These are phyloP conservation scores for Nesometra sesokonis DNA, from an alignment of 35 echinoderm and acorn worm species.

Conservation along the genomic window DNA sequence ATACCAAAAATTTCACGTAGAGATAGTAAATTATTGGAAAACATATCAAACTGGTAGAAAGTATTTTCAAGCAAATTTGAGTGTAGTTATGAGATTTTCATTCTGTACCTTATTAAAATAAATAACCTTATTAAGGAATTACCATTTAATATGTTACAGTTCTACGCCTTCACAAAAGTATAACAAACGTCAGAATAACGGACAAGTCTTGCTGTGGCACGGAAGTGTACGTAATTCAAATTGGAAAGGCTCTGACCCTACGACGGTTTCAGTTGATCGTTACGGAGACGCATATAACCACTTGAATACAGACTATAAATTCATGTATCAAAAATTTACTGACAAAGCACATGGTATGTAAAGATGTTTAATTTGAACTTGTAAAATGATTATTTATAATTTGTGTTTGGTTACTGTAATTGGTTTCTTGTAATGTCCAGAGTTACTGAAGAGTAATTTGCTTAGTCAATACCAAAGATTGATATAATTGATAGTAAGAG, in stretches of 20 bases:
- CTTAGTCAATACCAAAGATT: too few species aligned
- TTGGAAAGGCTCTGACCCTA: conserved; percentile 50
- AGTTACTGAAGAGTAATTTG: too few species aligned
- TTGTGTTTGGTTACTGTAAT: too few species aligned
- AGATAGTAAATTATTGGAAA: too few species aligned
- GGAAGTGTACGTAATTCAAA: conserved; percentile 21
- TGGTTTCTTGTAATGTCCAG: too few species aligned
- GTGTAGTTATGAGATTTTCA: neutral
- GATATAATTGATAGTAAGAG: too few species aligned
- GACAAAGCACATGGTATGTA: conserved; percentile 69
- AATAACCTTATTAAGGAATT: neutral
- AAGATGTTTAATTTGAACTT: neutral
- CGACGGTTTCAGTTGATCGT: conserved; percentile 22
- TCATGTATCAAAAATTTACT: conserved; percentile 89
- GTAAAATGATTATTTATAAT: too few species aligned
- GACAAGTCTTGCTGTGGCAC: conserved; percentile 49
- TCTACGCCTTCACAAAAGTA: conserved; percentile 94
- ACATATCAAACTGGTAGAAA: neutral
- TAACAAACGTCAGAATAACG: conserved; percentile 40
- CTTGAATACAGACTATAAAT: conserved; percentile 68
- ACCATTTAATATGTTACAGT: conserved; percentile 11
- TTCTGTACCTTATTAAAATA: neutral
- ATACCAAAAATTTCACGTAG: too few species aligned
- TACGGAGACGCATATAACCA: conserved; percentile 12
- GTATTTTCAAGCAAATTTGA: neutral